These are phyloP conservation scores for Dromococcyx pavoninus DNA, from an alignment of 2,797 vertebrate genomes.

Conservation along the genomic window DNA sequence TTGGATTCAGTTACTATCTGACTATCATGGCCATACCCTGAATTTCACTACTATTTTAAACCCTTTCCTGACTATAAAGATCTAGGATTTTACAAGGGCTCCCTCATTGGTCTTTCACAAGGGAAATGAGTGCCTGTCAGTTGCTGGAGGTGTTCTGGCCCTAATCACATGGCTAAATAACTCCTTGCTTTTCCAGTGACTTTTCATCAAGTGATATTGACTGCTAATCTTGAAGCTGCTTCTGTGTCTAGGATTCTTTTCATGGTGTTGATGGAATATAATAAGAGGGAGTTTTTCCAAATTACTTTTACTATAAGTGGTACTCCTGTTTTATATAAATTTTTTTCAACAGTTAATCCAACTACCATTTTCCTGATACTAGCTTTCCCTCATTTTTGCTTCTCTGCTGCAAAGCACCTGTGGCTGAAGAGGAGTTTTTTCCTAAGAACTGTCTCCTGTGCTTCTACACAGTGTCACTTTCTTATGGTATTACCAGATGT, in stretches of 20 bases:
- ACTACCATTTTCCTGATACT: conserved; percentile 37
- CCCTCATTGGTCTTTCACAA: conserved; percentile 46
- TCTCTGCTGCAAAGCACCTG: conserved; percentile 44
- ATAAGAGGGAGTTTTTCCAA: conserved; percentile 27
- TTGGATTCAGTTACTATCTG: conserved; percentile 58
- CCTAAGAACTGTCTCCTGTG: conserved; percentile 37
- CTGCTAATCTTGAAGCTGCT: conserved; percentile 46
- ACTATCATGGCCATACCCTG: conserved; percentile 39
- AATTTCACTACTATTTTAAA: conserved; percentile 42
- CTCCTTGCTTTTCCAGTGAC: conserved; percentile 56
- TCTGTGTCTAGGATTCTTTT: conserved; percentile 38
- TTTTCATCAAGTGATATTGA: conserved; percentile 41
- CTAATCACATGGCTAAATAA: conserved; percentile 57
- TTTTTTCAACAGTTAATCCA: conserved; percentile 16
- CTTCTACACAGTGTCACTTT: conserved; percentile 48
- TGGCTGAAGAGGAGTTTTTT: conserved; percentile 61
- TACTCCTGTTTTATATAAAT: background rate
- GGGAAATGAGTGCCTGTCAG: conserved; percentile 49
- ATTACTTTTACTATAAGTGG: conserved; percentile 14
- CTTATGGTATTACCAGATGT: conserved; percentile 23
- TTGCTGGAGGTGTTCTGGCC: conserved; percentile 58
- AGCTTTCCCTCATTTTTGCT: conserved; percentile 49
- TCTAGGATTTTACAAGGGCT: conserved; percentile 42
- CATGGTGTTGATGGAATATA: conserved; percentile 24
- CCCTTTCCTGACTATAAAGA: conserved; percentile 53